Evolutionary conservation across 1,140 invertebrate genomes (phyloP), one percentile per base, ranked within the genome.

Genomic region (Nephotettix cincticeps): DNA sequence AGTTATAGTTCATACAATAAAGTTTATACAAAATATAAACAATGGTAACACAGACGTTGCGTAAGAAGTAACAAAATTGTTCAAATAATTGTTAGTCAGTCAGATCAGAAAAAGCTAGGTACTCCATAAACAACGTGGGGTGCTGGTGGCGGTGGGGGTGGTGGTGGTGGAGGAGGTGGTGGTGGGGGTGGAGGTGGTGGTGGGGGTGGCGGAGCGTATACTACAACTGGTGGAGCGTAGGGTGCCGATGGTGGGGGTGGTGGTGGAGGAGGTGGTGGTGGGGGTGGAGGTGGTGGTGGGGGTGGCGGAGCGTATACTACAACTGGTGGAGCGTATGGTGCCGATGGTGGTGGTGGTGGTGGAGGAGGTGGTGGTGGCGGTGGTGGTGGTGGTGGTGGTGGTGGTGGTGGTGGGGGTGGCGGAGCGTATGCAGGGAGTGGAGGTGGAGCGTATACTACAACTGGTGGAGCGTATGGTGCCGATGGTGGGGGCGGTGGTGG

Each of bases 151-250:
- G 47, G 21, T 51, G 14, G 21, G 3, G 21, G 47, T 21, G 47
- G 47, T 51, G 47, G 47, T 51, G 47, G 47, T 51, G 47, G 47
- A n/a, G 47, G 47, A 19, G 47, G 47, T 51, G 47, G 47, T 51
- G 47, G 47, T 51, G 47, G 47, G 3, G 47, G 47, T 51, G 47
- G 47, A n/a, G 47, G 47, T 51, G 47, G 47, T 9, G 47, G 47
- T 9, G 47, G 47, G 4, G 47, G 47, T 19, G 47, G 47, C 17
- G 36, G 36, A 40, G 36, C 36, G 36, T 40, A 40, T 40, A 40
- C 36, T 17, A 17, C 6, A 9, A 40, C 36, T 51, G 47, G 47
- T 51, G 47, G 47, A 51, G 36, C 36, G 36, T 40, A 40, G 6
- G 36, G 36, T 40, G 36, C 36, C 36, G 36, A 40, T 40, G 47